phyloP scores from a whole-genome alignment of 2,797 vertebrate species.

The Perdix hodgsoniae region DNA sequence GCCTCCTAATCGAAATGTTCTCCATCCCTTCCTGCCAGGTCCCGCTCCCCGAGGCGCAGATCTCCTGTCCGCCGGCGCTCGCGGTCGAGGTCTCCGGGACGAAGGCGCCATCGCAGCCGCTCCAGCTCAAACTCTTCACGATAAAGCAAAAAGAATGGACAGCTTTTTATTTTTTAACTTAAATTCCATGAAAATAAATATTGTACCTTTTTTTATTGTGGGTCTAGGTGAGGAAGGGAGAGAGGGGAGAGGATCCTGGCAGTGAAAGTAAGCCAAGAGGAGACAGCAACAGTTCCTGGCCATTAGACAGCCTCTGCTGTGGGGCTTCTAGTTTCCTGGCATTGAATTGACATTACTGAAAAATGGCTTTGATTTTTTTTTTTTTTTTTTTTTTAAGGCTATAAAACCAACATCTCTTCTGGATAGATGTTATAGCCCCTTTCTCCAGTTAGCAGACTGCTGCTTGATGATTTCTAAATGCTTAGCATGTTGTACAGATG shows the following conservation, averaged over 20 bases:
- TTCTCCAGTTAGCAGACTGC: slow-evolving; percentile 13
- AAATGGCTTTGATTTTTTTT: slow-evolving; percentile 32
- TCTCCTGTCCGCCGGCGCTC: slow-evolving; percentile 91
- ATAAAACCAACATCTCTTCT: background rate
- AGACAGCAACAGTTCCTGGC: background rate
- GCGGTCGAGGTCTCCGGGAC: slow-evolving; percentile 92
- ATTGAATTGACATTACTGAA: background rate
- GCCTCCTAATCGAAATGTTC: background rate
- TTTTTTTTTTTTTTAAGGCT: background rate
- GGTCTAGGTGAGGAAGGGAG: slow-evolving; percentile 1
- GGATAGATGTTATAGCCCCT: background rate
- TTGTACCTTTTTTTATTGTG: slow-evolving; percentile 66
- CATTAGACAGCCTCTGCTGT: background rate
- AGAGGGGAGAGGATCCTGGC: background rate
- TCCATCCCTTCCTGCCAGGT: slow-evolving; percentile 78
- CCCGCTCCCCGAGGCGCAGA: slow-evolving; percentile 91
- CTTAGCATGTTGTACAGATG: slow-evolving; percentile 20
- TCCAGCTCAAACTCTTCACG: slow-evolving; percentile 98
- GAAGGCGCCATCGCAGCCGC: slow-evolving; percentile 93
- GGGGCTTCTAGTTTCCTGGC: slow-evolving; percentile 12
- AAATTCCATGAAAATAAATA: slow-evolving; percentile 51
- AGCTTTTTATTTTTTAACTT: slow-evolving; percentile 72
- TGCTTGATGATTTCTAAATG: background rate
- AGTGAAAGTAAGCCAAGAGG: background rate
- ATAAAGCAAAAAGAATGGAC: slow-evolving; percentile 79